A percentile compares a stretch with the other conserved stretches of the same genome.
Evolutionary conservation across 1,140 invertebrate genomes (phyloP).

Genomic region (Drosophila arizonae): DNA sequence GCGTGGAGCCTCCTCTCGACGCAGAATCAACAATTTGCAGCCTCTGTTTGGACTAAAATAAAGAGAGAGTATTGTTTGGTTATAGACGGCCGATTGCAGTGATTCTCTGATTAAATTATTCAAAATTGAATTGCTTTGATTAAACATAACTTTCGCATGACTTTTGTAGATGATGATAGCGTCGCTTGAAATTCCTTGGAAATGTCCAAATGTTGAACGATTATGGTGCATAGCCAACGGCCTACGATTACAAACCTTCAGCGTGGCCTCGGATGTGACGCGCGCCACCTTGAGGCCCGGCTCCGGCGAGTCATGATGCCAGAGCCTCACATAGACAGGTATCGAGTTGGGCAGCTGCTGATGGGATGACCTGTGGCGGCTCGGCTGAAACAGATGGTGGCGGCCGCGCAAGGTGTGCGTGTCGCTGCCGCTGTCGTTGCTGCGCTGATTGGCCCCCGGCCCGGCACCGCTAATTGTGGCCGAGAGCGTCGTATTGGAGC

Average conservation of each 20-base stretch:
- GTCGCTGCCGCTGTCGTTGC: slow-evolving; percentile 36
- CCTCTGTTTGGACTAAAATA: too few species aligned
- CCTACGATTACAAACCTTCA: slow-evolving; percentile 49
- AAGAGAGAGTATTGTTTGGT: too few species aligned
- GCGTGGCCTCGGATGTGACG: slow-evolving; percentile 64
- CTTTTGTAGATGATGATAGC: background rate
- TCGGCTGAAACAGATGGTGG: slow-evolving; percentile 3
- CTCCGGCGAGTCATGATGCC: slow-evolving; percentile 87
- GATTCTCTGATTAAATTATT: too few species aligned
- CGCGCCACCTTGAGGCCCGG: slow-evolving; percentile 86
- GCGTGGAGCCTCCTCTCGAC: too few species aligned
- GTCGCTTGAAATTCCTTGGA: background rate
- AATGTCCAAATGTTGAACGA: slow-evolving; percentile 1
- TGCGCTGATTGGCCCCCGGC: slow-evolving; percentile 10
- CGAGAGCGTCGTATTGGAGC: slow-evolving; percentile 39
- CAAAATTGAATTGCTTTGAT: background rate
- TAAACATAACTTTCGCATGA: background rate
- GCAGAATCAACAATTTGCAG: too few species aligned
- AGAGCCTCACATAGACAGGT: slow-evolving; percentile 86
- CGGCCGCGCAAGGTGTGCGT: slow-evolving; percentile 35
- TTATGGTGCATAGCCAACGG: background rate
- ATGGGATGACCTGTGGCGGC: background rate
- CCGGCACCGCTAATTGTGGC: slow-evolving; percentile 22
- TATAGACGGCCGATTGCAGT: too few species aligned
- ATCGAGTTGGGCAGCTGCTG: slow-evolving; percentile 41